Percentiles rank a stretch among this genome's conserved stretches.
Evolutionary conservation across 2,113 vertebrate genomes (phyloP).

Genomic region (Probosciger aterrimus): DNA sequence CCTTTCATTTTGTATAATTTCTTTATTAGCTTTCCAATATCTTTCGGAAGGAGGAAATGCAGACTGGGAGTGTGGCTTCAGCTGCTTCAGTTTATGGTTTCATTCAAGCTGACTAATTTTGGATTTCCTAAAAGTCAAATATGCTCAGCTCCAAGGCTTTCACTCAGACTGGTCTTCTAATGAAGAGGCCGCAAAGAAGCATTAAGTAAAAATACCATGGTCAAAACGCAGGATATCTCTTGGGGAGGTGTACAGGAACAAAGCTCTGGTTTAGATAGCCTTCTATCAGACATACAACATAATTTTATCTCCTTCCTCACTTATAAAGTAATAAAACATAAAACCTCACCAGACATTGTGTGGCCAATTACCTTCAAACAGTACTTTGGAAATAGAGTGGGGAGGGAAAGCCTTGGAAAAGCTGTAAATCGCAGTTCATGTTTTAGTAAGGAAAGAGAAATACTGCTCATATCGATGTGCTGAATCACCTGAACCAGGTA

Average conservation of each 20-base stretch:
- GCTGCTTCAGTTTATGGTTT: neutral
- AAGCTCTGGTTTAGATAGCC: neutral
- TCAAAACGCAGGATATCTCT: neutral
- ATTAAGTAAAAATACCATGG: neutral
- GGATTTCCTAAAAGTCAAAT: neutral
- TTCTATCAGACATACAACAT: neutral
- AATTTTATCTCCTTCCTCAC: neutral
- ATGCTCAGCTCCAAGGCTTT: neutral
- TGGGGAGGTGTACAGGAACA: neutral
- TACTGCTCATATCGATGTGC: accelerated
- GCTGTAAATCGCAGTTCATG: neutral
- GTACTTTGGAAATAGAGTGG: neutral
- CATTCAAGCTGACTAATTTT: neutral
- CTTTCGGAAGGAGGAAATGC: neutral
- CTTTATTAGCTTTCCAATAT: neutral
- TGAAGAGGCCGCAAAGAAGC: neutral
- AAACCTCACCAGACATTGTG: neutral
- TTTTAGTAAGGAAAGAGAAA: neutral
- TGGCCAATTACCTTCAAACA: neutral
- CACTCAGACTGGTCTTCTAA: neutral
- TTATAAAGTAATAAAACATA: neutral
- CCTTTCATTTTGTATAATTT: neutral
- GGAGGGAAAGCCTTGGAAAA: neutral
- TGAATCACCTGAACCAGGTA: neutral
- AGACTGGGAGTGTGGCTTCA: neutral